A percentile compares a stretch with the other conserved stretches of the same genome.
Evolutionary conservation across 2,888 invertebrate species (phyloP).

Genomic region (Calameuta filiformis): DNA sequence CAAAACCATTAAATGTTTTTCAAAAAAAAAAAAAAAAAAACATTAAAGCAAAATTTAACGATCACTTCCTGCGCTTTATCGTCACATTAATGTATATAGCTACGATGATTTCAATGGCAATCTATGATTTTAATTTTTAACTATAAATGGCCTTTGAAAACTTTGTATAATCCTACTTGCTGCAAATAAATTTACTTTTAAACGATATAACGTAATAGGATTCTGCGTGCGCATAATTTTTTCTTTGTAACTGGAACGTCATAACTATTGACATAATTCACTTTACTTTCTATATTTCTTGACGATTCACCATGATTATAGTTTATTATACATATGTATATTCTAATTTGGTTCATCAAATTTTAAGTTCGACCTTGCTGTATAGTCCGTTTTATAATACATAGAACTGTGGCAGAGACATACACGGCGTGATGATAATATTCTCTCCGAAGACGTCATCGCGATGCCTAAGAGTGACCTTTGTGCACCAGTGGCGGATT

Average conservation of each 20-base stretch:
- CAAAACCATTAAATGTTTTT: background rate
- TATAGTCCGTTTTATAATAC: background rate
- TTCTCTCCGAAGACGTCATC: background rate
- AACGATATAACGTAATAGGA: background rate
- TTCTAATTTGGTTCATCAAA: background rate
- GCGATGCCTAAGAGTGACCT: background rate
- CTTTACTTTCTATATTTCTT: background rate
- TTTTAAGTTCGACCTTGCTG: background rate
- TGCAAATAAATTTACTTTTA: conserved; percentile 34
- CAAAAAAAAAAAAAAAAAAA: background rate
- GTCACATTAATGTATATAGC: conserved; percentile 39
- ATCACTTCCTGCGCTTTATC: conserved; percentile 25
- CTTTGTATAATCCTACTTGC: conserved; percentile 41
- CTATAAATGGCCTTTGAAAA: conserved; percentile 30
- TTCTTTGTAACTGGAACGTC: background rate
- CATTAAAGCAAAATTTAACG: background rate
- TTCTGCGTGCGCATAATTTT: background rate
- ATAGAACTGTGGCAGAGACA: background rate
- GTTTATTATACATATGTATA: background rate
- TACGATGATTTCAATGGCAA: conserved; percentile 16
- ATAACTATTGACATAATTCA: background rate
- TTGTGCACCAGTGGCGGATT: too few relatives aligned
- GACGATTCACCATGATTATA: background rate
- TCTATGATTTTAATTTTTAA: conserved; percentile 29
- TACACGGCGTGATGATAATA: background rate